Percentiles rank a stretch among this genome's conserved stretches.
Conservation (phyloP, 37 sponge, comb jelly and placozoan species). For the Beroe ovata region DNA sequence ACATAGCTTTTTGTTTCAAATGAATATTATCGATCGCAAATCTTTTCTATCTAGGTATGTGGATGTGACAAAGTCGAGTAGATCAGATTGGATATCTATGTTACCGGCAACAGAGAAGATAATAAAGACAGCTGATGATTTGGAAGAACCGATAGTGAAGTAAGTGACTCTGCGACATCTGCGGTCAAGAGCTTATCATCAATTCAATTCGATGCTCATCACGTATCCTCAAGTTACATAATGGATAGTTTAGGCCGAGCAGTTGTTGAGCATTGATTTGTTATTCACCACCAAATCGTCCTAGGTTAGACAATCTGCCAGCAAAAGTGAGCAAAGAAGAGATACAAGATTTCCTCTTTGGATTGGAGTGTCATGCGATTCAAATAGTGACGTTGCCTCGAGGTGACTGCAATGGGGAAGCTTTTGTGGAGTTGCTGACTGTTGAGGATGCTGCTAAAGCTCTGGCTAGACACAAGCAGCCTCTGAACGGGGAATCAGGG, state of each 20-base stretch:
- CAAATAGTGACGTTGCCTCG: constrained; percentile 25
- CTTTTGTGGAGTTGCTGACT: constrained; percentile 29
- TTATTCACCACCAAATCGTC: too few species aligned
- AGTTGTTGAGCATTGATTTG: too few species aligned
- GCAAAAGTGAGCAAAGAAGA: constrained; percentile 34
- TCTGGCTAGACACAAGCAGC: constrained; percentile 23
- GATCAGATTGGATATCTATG: not conserved
- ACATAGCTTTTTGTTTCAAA: too few species aligned
- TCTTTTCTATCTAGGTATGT: constrained; percentile 20
- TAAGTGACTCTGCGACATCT: too few species aligned
- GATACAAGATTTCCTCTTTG: constrained; percentile 57
- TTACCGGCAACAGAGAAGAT: constrained; percentile 27
- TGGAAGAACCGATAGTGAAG: constrained; percentile 58
- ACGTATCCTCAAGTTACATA: too few species aligned
- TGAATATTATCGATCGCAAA: too few species aligned
- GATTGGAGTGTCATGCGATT: constrained; percentile 21
- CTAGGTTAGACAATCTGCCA: constrained; percentile 48
- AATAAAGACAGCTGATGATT: constrained; percentile 50
- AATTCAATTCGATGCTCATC: too few species aligned
- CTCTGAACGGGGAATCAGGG: constrained; percentile 54
- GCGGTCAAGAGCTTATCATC: too few species aligned
- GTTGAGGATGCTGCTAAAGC: constrained; percentile 54
- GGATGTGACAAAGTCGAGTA: constrained; percentile 28
- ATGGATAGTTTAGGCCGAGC: too few species aligned
- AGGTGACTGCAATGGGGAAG: constrained; percentile 63